phyloP scores from a whole-genome alignment of 2,797 vertebrate genomes.

The Epinephelus malabaricus region DNA sequence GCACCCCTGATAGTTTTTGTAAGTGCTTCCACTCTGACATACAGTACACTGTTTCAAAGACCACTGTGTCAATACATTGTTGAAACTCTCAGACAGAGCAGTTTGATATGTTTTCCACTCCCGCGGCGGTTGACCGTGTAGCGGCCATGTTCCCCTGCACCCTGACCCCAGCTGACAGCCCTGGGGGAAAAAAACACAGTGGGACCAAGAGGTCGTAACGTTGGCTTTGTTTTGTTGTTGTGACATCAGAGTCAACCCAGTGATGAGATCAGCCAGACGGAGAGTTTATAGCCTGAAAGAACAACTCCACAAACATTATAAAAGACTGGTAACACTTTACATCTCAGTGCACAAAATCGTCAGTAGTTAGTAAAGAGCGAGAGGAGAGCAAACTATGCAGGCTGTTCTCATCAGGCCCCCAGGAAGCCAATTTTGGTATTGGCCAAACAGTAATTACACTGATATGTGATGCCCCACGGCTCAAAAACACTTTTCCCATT shows the following conservation, averaged over 20 bases:
- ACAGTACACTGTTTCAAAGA: conserved; percentile 17
- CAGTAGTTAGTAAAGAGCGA: too few species aligned
- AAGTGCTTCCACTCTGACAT: conserved; percentile 32
- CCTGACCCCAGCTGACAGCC: conserved; percentile 51
- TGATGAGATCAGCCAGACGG: conserved; percentile 25
- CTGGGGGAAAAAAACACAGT: conserved; percentile 20
- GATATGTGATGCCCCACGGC: too few species aligned
- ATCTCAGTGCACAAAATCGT: neutral
- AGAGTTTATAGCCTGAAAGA: conserved; percentile 19
- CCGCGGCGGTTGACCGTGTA: conserved; percentile 33
- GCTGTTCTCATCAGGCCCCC: too few species aligned
- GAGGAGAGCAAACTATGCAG: too few species aligned
- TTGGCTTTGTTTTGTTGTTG: conserved; percentile 51
- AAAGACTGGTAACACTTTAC: neutral
- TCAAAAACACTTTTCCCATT: too few species aligned
- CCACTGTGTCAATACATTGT: conserved; percentile 25
- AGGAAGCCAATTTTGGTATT: too few species aligned
- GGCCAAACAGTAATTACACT: too few species aligned
- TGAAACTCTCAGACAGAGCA: conserved; percentile 23
- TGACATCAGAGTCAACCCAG: conserved; percentile 33
- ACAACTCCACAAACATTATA: neutral
- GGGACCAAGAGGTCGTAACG: conserved; percentile 42
- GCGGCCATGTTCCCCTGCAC: conserved; percentile 27
- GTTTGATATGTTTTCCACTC: conserved; percentile 53
- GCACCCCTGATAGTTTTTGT: conserved; percentile 22